phyloP scores from a whole-genome alignment of 2,113 vertebrate species.

The Prietella phreatophila region DNA sequence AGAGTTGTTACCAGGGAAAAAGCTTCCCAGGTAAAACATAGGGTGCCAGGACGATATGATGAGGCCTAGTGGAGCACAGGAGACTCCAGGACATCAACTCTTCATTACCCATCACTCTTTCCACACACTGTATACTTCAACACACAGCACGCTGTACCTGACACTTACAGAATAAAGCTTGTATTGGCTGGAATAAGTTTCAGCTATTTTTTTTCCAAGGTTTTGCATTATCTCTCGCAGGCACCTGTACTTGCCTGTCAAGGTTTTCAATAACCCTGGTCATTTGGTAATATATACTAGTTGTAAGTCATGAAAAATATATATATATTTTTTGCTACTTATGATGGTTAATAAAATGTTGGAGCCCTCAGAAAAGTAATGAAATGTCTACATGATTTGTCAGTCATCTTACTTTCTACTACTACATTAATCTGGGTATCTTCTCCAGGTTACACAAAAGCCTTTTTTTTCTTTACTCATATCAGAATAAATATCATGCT shows the following conservation, averaged over 20 bases:
- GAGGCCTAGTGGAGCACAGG: constrained; percentile 4
- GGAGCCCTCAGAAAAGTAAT: too few species aligned
- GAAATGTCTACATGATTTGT: too few species aligned
- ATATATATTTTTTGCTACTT: not conserved
- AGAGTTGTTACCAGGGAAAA: constrained; percentile 61
- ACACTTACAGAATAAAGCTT: constrained; percentile 6
- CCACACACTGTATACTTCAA: not conserved
- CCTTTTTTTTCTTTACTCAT: too few species aligned
- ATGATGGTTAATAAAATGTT: too few species aligned
- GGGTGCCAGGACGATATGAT: constrained; percentile 28
- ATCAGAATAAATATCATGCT: too few species aligned
- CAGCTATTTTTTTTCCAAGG: constrained; percentile 8
- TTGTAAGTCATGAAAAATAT: not conserved
- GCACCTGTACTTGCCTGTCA: not conserved
- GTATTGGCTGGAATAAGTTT: not conserved
- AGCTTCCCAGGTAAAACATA: constrained; percentile 46
- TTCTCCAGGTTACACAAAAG: too few species aligned
- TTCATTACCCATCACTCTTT: constrained; percentile 49
- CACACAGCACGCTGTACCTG: constrained; percentile 14
- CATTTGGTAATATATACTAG: not conserved
- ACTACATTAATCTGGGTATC: too few species aligned
- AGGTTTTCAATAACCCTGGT: not conserved
- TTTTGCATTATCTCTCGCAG: constrained; percentile 20
- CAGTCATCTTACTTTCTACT: too few species aligned
- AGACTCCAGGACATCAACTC: constrained; percentile 39